Base-by-base conservation (phyloP, 1,140 invertebrate genomes). In the Heliconius himera region DNA sequence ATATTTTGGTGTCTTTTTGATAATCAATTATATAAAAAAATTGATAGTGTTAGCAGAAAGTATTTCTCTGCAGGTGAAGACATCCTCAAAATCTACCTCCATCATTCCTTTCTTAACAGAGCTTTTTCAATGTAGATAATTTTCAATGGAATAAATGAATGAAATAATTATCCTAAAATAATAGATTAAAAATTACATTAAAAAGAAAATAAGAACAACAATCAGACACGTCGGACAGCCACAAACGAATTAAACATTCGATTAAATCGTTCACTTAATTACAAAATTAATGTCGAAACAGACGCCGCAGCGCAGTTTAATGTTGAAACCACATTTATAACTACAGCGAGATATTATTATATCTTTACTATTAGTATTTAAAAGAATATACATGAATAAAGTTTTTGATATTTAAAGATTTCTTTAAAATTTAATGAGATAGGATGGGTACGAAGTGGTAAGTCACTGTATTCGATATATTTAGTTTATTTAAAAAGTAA, bases 231-330 rank as follows among this genome's bases (percentile, higher is more conserved):
- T 84, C 73, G 84, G 77, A 73, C 78, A 56, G 74, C 87, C 88
- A 79, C 88, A 88, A 88, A 86, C 86, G 86, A 90, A 88, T 88
- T 87, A 88, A 91, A 86, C 85, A 88, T 90, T 90, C 89, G 86
- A 88, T 90, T 91, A 86, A 87, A 90, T 87, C 85, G 85, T 84
- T 82, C 81, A 86, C 83, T 90, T 90, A 89, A 90, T 90, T 90
- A 89, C 84, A 77, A 89, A 91, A 90, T 91, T 92, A 90, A 89
- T 89, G 83, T 87, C 83, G 82, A 81, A 85, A 77, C 76, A 81
- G 82, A 76, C 80, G 79, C 86, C 81, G 81, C 85, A 83, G 73
- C 36, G 56, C 81, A 77, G 83, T 85, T 85, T 87, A 88, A 85
- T 86, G 77, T 75, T 82, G 82, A 80, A 84, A 80, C 78, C 75